These are phyloP conservation scores for Crocidura indochinensis DNA, from an alignment of 2,797 vertebrate genomes.

Conservation along the genomic window DNA sequence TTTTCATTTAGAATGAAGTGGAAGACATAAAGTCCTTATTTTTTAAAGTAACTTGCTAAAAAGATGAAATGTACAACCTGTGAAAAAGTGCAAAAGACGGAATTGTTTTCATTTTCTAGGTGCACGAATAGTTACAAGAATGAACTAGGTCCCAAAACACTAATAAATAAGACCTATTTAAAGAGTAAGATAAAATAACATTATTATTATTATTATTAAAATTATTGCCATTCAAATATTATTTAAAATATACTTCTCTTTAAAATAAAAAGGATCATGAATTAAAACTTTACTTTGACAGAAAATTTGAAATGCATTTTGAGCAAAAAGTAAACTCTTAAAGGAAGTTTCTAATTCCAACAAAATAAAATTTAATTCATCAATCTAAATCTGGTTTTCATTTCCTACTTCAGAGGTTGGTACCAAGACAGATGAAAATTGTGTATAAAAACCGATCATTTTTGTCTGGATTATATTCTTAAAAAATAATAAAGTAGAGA, in stretches of 20 bases:
- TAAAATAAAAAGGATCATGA: conserved; percentile 59
- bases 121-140: conserved; percentile 40
- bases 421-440: conserved; percentile 76
- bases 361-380: conserved; percentile 63
- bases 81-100: conserved; percentile 66
- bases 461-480: conserved; percentile 76
- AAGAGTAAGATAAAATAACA: conserved; percentile 49
- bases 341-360: conserved; percentile 59
- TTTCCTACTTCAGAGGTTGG: conserved; percentile 69
- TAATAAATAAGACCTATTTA: conserved; percentile 35
- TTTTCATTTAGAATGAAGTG: conserved; percentile 68
- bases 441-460: conserved; percentile 74
- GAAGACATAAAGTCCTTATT: conserved; percentile 35
- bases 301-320: conserved; percentile 63
- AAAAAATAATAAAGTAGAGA: conserved; percentile 78
- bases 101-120: conserved; percentile 58
- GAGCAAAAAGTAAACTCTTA: conserved; percentile 74
- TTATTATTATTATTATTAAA: conserved; percentile 24
- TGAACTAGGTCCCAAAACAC: conserved; percentile 33
- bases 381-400: conserved; percentile 81
- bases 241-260: conserved; percentile 31
- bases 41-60: conserved; percentile 69
- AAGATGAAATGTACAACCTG: conserved; percentile 68
- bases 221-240: conserved; percentile 37
- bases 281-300: conserved; percentile 68